phyloP scores from a whole-genome alignment of 2,888 invertebrate genomes.

The Himalopsyche japonica region DNA sequence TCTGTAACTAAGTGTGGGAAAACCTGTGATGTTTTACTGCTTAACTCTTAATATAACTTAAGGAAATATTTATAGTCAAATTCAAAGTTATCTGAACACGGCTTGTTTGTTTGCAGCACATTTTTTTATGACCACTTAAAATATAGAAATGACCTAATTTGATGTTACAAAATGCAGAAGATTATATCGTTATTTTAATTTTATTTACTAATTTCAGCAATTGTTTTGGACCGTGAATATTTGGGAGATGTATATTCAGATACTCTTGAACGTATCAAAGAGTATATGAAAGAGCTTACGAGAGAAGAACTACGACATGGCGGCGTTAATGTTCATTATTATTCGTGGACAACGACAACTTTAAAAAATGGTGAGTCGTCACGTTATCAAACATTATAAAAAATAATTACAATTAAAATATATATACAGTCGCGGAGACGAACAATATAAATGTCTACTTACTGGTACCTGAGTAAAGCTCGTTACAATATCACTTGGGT shows the following conservation, averaged over 20 bases:
- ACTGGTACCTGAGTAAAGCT: too few relatives aligned
- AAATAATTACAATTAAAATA: too few relatives aligned
- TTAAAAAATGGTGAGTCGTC: conserved; percentile 66
- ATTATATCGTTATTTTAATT: too few relatives aligned
- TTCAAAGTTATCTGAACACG: neutral
- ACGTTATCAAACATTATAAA: too few relatives aligned
- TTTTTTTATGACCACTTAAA: too few relatives aligned
- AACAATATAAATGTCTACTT: too few relatives aligned
- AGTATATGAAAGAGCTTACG: conserved; percentile 65
- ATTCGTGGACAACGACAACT: conserved; percentile 69
- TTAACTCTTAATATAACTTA: neutral
- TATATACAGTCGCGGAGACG: too few relatives aligned
- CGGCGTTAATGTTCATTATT: conserved; percentile 70
- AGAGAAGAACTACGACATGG: conserved; percentile 69
- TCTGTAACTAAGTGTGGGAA: too few relatives aligned
- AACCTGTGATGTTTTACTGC: neutral
- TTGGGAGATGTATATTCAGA: conserved; percentile 65
- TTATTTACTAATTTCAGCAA: conserved; percentile 54
- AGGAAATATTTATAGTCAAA: too few relatives aligned
- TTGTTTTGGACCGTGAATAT: conserved; percentile 71
- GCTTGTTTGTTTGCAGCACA: neutral
- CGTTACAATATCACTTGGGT: too few relatives aligned
- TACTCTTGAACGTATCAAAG: conserved; percentile 61
- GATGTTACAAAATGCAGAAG: neutral
- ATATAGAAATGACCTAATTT: neutral